A percentile compares a stretch with the other conserved stretches of the same genome.
Evolutionary conservation across 64 coral and sea anemone genomes (phyloP).

Genomic region (Exaiptasia diaphana): DNA sequence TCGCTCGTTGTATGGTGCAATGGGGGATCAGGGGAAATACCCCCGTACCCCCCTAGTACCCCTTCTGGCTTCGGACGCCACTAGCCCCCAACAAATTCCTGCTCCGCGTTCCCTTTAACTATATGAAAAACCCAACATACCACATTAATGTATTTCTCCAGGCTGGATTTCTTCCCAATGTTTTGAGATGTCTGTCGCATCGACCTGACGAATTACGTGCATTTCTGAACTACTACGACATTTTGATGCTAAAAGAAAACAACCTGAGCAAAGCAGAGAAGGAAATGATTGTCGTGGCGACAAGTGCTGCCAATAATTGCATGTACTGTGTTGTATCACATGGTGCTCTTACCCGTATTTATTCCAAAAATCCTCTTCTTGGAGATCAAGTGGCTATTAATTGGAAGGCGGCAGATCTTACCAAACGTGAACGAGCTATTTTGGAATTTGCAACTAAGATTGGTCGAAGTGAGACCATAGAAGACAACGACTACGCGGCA

Average conservation of each 20-base stretch:
- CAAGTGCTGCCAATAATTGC: constrained; percentile 89
- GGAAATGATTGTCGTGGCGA: constrained; percentile 86
- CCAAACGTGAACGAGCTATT: constrained; percentile 74
- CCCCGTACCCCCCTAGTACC: too few species aligned
- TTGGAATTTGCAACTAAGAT: constrained; percentile 83
- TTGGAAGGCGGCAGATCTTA: constrained; percentile 80
- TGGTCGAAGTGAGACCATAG: constrained; percentile 62
- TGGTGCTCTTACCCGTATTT: constrained; percentile 83
- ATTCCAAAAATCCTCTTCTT: constrained; percentile 80
- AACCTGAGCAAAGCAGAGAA: constrained; percentile 84
- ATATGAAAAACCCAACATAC: too few species aligned
- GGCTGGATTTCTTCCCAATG: constrained; percentile 89
- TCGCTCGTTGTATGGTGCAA: too few species aligned
- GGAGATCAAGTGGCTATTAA: constrained; percentile 89
- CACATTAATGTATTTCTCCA: too few species aligned
- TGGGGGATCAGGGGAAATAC: too few species aligned
- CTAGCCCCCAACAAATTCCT: too few species aligned
- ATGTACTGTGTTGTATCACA: constrained; percentile 90
- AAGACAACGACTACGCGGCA: constrained; percentile 64
- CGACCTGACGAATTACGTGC: constrained; percentile 86
- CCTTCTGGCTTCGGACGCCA: too few species aligned
- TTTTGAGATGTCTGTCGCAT: constrained; percentile 75
- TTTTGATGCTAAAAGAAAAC: constrained; percentile 74
- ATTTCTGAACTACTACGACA: constrained; percentile 78
- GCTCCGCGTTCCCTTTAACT: too few species aligned